Base-by-base conservation (phyloP, 2,888 invertebrate species). In the Caenorhabditis wallacei region DNA sequence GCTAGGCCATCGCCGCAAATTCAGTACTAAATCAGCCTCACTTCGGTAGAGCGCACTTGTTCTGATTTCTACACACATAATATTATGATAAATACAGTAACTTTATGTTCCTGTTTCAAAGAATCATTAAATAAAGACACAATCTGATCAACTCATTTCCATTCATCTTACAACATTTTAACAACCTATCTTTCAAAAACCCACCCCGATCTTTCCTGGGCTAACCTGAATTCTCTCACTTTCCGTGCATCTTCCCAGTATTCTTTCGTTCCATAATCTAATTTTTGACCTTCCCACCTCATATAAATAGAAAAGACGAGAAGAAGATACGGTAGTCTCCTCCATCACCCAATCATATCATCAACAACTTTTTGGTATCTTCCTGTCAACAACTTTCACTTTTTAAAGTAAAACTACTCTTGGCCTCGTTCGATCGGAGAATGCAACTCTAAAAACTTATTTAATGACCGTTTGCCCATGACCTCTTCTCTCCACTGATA, bases 291-390 rank as follows among this genome's bases (percentile, higher is more conserved):
- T 53, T 53, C 53, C 24, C 11, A 22, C 4, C 11, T 10, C 16
- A 11, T 7, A 20, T 51, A 51, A 53, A 53, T 24, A 53, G 37
- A 61, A 61, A n/a, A 1, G 59, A 48, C 46, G 22, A 7, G 40
- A 59, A 59, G 13, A 46, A 16, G 59, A n/a, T 68, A 68, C 68
- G 24, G 68, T 68, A 68, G 68, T 53, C 53, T n/a, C 43, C 24
- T 35, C 53, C 24, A 30, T 64, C 51, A 63, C 63, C 68, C 54
- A 68, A 68, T 68, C 69, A 69, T 43, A 40, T 54, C 68, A 69
- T 69, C 69, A 69, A 57, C 56, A 69, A 56, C 43, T 64, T 64
- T 64, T 64, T 64, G 51, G 64, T 61, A 61, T 43, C 61, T 61
- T n/a, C 56, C 18, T 43, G 61, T 61, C 43, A 61, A 61, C 61